phyloP scores from a whole-genome alignment of 2,888 invertebrate genomes.

The Magallana nippona region DNA sequence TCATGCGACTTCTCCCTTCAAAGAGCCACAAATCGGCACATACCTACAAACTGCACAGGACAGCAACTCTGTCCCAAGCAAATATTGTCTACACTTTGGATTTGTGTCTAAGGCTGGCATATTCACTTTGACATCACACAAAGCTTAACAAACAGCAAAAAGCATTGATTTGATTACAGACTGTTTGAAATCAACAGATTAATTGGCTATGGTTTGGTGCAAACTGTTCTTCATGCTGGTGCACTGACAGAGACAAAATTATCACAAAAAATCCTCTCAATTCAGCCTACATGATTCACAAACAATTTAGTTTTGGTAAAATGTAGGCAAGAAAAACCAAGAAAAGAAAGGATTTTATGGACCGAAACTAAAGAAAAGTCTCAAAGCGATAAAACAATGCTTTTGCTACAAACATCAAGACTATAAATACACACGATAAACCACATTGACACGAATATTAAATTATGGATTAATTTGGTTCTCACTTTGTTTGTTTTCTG shows the following conservation, averaged over 20 bases:
- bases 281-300: constrained; percentile 21
- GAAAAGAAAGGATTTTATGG: constrained; percentile 29
- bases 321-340: constrained; percentile 18
- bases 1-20: constrained; percentile 30
- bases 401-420: constrained; percentile 19
- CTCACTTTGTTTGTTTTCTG: constrained; percentile 11
- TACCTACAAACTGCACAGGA: constrained; percentile 15
- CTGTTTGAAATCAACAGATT: constrained; percentile 9
- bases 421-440: not conserved
- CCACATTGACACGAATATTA: constrained; percentile 5
- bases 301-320: constrained; percentile 4
- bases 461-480: constrained; percentile 24
- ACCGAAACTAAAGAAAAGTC: constrained; percentile 20
- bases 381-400: constrained; percentile 29
- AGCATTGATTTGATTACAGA: constrained; percentile 27
- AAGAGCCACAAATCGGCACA: constrained; percentile 33
- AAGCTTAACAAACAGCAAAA: constrained; percentile 34
- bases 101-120: constrained; percentile 23
- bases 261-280: constrained; percentile 31
- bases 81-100: constrained; percentile 15
- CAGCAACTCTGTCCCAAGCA: constrained; percentile 22
- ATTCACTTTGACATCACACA: constrained; percentile 26
- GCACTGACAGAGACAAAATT: not conserved
- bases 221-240: constrained; percentile 6
- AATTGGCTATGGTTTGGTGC: not conserved